phyloP scores from a whole-genome alignment of 2,797 vertebrate genomes.

The Alca torda region DNA sequence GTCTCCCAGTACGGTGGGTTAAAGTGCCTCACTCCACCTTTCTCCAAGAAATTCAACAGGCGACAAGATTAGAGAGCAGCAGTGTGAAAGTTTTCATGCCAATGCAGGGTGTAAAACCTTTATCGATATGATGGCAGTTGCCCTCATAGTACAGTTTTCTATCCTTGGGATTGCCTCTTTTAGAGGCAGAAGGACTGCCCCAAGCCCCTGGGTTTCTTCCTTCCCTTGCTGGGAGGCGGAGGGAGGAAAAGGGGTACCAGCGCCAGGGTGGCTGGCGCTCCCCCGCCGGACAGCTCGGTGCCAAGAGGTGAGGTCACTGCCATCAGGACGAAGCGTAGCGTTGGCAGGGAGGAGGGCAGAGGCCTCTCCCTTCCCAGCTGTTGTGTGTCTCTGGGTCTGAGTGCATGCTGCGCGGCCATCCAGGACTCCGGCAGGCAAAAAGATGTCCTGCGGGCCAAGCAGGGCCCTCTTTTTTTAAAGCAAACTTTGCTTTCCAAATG shows the following conservation, averaged over 20 bases:
- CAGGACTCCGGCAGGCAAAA: neutral
- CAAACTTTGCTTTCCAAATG: neutral
- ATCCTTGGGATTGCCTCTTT: neutral
- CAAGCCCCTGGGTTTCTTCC: neutral
- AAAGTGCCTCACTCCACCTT: neutral
- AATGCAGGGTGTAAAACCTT: neutral
- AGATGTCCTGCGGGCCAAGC: neutral
- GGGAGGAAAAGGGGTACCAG: neutral
- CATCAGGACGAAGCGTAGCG: neutral
- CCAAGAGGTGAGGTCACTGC: constrained; percentile 36
- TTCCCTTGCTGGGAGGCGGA: neutral
- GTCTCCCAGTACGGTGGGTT: neutral
- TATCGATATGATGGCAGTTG: neutral
- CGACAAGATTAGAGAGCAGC: neutral
- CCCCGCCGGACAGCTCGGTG: neutral
- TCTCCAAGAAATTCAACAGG: neutral
- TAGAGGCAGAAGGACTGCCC: neutral
- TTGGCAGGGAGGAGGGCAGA: constrained; percentile 17
- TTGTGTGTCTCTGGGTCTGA: neutral
- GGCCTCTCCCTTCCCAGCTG: constrained; percentile 25
- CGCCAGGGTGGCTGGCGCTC: neutral
- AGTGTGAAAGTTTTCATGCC: neutral
- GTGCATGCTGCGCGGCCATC: neutral
- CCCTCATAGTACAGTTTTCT: neutral
- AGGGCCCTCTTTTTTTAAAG: neutral